phyloP scores from a whole-genome alignment of 2,113 vertebrate genomes.

The Nycticebus coucang region DNA sequence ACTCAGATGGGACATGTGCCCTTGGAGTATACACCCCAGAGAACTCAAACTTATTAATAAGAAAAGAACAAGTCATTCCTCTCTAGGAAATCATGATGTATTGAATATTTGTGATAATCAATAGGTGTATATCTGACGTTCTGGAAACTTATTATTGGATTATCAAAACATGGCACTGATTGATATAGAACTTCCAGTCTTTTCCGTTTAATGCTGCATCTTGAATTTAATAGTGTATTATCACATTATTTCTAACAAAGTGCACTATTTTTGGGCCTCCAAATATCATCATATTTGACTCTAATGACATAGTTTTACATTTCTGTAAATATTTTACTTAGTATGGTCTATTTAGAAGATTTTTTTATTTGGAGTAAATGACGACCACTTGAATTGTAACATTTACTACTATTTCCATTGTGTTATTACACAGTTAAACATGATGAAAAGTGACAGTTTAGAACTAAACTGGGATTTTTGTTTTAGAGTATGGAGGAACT shows the following conservation, averaged over 20 bases:
- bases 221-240: neutral
- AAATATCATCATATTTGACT: neutral
- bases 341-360: neutral
- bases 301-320: neutral
- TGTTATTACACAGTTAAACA: neutral
- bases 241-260: neutral
- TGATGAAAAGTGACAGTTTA: neutral
- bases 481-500: conserved; percentile 90
- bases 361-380: neutral
- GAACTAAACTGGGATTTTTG: neutral
- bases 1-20: no score
- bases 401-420: neutral
- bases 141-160: neutral
- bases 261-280: neutral
- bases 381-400: neutral
- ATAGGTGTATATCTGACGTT: neutral
- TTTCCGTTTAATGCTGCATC: neutral
- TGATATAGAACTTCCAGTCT: neutral
- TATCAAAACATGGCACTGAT: neutral
- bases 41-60: no score
- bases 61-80: no score
- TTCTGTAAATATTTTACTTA: neutral
- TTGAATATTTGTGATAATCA: neutral
- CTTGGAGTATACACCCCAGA: no score
- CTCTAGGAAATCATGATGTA: neutral